Percentiles rank a stretch among this genome's conserved stretches.
These are phyloP conservation scores for Bugula neritina DNA, from an alignment of 2,888 invertebrate genomes.

Conservation along the genomic window DNA sequence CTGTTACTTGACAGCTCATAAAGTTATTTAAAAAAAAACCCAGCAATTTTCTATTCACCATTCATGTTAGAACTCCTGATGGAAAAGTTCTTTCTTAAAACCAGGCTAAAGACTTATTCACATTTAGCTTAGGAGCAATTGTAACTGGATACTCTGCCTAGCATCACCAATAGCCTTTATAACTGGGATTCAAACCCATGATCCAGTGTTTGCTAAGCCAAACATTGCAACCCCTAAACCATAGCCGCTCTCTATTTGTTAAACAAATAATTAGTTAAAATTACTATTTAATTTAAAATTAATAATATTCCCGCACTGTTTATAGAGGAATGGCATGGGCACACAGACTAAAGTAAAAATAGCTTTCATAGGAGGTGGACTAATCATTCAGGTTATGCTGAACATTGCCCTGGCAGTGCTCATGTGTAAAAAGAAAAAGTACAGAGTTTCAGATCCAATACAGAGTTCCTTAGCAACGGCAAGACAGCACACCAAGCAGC, in stretches of 20 bases:
- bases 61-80: too few species aligned
- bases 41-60: too few species aligned
- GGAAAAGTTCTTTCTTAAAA: too few species aligned
- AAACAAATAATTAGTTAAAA: background rate
- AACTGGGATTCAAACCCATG: too few species aligned
- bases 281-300: background rate
- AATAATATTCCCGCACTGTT: background rate
- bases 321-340: conserved; percentile 22
- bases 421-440: conserved; percentile 4
- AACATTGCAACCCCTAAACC: too few species aligned
- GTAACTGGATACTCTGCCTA: too few species aligned
- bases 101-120: too few species aligned
- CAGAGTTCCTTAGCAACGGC: conserved; percentile 13
- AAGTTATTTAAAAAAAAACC: too few species aligned
- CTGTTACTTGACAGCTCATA: too few species aligned
- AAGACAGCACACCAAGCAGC: conserved; percentile 7
- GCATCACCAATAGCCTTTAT: too few species aligned
- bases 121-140: too few species aligned
- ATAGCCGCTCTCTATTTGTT: background rate
- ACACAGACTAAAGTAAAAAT: background rate
- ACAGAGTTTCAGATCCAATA: conserved; percentile 16
- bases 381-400: background rate
- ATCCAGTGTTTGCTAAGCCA: too few species aligned
- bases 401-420: conserved; percentile 22
- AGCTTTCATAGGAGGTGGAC: background rate